Percentiles rank a stretch among this genome's conserved stretches.
Conservation (phyloP, 2,113 vertebrate species). For the Halichoerus grypus region DNA sequence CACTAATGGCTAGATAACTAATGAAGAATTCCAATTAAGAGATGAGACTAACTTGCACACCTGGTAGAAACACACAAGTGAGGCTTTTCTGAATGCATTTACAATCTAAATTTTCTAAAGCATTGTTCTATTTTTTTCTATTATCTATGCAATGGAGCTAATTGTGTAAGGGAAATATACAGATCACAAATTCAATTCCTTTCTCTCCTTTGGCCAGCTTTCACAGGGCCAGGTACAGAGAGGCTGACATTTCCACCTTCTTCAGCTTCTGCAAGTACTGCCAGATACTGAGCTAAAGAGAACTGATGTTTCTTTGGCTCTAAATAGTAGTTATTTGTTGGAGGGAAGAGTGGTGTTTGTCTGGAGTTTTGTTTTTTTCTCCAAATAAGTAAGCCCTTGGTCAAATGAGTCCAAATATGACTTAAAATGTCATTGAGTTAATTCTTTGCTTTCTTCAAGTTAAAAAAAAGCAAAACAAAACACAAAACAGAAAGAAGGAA, state of each 20-base stretch:
- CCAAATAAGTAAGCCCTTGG: neutral
- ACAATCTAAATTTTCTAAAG: slow-evolving; percentile 55
- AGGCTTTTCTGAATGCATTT: slow-evolving; percentile 41
- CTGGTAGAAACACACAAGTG: neutral
- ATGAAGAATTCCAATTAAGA: slow-evolving; percentile 55
- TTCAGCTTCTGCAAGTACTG: neutral
- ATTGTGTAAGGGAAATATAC: neutral
- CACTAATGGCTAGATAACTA: slow-evolving; percentile 12
- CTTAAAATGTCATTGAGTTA: neutral
- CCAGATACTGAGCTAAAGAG: neutral
- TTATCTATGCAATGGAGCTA: neutral
- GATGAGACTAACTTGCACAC: slow-evolving; percentile 15
- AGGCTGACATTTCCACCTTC: neutral
- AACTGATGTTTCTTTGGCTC: neutral
- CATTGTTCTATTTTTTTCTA: slow-evolving; percentile 5
- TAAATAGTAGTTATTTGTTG: neutral
- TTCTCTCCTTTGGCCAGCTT: slow-evolving; percentile 14
- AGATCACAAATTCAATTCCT: slow-evolving; percentile 28
- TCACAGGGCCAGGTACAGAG: neutral
- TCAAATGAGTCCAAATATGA: slow-evolving; percentile 42
- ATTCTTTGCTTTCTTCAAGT: neutral
- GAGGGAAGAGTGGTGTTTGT: neutral
- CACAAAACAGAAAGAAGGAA: neutral
- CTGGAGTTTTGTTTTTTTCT: neutral
- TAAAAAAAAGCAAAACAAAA: neutral